Evolutionary conservation across 35 echinoderm and acorn worm species (phyloP).

Genomic region (Nesometra sesokonis): DNA sequence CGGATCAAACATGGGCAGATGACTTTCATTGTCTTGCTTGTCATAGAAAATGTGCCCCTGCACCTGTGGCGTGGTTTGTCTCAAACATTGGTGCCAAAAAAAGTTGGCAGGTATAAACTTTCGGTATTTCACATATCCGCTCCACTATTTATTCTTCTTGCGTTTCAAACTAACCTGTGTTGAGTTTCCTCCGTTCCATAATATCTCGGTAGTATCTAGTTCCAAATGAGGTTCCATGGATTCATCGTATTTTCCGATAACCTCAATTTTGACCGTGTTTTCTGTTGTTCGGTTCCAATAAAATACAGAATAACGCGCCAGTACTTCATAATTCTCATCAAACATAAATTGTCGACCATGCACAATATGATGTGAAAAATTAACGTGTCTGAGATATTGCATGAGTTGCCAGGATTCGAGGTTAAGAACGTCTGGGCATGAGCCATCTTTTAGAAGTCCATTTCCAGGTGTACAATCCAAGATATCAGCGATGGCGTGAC

Average conservation of each 20-base stretch:
- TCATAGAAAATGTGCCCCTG: too few species aligned
- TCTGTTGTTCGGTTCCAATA: conserved; percentile 28
- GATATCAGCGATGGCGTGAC: conserved; percentile 37
- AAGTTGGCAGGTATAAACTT: too few species aligned
- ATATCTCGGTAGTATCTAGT: neutral
- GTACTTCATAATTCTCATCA: conserved; percentile 41
- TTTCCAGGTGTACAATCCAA: conserved; percentile 13
- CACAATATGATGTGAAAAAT: conserved; percentile 29
- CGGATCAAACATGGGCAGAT: too few species aligned
- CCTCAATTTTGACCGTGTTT: neutral
- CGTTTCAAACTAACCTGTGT: neutral
- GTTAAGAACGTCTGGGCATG: conserved; percentile 22
- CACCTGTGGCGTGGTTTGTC: too few species aligned
- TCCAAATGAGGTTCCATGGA: neutral
- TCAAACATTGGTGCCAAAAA: too few species aligned
- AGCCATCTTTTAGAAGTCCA: conserved; percentile 39
- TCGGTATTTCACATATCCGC: too few species aligned
- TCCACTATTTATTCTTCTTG: neutral
- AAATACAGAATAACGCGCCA: conserved; percentile 30
- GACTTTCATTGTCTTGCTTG: too few species aligned
- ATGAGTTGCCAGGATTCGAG: conserved; percentile 61
- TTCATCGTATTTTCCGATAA: conserved; percentile 6
- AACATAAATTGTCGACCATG: conserved; percentile 26
- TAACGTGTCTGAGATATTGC: conserved; percentile 45
- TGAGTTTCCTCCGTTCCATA: conserved; percentile 9